Evolutionary conservation across 2,113 vertebrate species (phyloP).

Genomic region (Panurus biarmicus): DNA sequence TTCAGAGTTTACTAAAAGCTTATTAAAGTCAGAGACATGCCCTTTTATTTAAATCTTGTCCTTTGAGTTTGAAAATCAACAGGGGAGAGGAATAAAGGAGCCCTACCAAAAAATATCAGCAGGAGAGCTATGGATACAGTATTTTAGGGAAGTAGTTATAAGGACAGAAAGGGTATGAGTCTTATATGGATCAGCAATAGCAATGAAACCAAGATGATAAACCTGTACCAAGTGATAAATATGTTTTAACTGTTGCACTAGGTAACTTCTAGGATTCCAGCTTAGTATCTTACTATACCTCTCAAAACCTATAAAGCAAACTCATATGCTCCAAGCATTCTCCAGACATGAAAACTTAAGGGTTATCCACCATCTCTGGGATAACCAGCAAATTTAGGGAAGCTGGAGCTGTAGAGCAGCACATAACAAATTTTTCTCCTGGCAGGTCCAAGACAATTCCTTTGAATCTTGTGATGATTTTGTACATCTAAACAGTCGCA

Average conservation of each 20-base stretch:
- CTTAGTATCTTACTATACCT: background rate
- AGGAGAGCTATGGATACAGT: background rate
- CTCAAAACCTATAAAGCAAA: background rate
- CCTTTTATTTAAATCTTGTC: constrained; percentile 17
- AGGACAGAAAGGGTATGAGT: background rate
- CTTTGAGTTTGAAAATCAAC: background rate
- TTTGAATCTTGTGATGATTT: background rate
- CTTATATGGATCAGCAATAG: background rate
- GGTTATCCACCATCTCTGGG: background rate
- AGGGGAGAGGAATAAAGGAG: background rate
- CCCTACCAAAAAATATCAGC: background rate
- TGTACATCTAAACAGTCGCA: background rate
- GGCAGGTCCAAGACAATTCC: background rate
- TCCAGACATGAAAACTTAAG: background rate
- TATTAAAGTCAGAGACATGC: constrained; percentile 1
- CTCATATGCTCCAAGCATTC: background rate
- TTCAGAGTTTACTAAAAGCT: constrained; percentile 19
- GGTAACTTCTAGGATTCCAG: background rate
- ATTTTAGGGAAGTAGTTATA: background rate
- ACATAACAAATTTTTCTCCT: background rate
- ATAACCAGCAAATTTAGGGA: background rate
- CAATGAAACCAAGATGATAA: background rate
- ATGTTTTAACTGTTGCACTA: background rate
- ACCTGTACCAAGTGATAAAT: too few species aligned
- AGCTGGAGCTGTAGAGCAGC: background rate